A percentile compares a stretch with the other conserved stretches of the same genome.
These are phyloP conservation scores for Numida meleagris DNA, from an alignment of 2,113 vertebrate species.

Conservation along the genomic window DNA sequence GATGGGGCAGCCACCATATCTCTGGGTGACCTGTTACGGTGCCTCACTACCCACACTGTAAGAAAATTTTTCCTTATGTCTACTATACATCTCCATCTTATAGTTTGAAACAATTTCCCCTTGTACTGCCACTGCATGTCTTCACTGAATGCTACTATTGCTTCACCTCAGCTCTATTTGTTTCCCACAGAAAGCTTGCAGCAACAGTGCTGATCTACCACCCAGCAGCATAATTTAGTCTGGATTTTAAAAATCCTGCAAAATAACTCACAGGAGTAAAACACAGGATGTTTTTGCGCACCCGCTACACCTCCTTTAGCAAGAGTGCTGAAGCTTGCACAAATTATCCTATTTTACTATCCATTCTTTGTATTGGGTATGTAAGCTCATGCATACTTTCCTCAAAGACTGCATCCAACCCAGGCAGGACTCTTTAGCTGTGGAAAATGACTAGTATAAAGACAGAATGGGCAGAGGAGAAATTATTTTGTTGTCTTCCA, in stretches of 20 bases:
- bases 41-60: no score
- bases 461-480: not conserved
- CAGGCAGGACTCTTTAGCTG: not conserved
- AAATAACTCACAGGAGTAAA: not conserved
- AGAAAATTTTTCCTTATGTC: no score
- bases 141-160: not conserved
- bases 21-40: no score
- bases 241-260: not conserved
- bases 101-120: no score
- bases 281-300: accelerated
- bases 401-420: not conserved
- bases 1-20: no score
- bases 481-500: not conserved
- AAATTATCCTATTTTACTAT: not conserved
- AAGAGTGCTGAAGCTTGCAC: not conserved
- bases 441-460: not conserved
- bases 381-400: not conserved
- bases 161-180: not conserved
- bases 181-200: not conserved
- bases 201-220: not conserved
- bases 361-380: not conserved
- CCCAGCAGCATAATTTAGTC: not conserved
- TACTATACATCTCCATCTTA: no score
- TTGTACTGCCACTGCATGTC: no score
- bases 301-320: not conserved